Percentiles rank a stretch among this genome's conserved stretches.
These are phyloP conservation scores for Acrocephalus kingi DNA, from an alignment of 2,113 vertebrate species.

Conservation along the genomic window DNA sequence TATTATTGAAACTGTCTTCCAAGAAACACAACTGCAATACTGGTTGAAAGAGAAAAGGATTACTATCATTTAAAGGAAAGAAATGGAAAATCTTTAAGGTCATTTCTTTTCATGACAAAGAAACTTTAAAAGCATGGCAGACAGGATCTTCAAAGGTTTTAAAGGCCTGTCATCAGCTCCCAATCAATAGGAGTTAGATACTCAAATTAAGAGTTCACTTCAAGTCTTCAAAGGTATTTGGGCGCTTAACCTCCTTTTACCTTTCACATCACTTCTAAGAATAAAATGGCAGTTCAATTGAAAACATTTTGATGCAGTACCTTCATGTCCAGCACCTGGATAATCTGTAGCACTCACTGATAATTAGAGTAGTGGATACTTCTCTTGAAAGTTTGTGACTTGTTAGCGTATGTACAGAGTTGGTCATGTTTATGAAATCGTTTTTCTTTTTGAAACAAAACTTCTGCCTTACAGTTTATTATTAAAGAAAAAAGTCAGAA, in stretches of 20 bases:
- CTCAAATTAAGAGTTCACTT: conserved; percentile 49
- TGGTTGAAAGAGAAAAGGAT: conserved; percentile 24
- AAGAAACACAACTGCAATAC: neutral
- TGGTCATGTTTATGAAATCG: neutral
- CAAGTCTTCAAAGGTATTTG: conserved; percentile 34
- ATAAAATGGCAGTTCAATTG: neutral
- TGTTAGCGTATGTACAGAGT: neutral
- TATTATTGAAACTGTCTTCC: conserved; percentile 17
- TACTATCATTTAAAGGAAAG: conserved; percentile 47
- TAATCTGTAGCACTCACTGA: neutral
- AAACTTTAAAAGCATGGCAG: conserved; percentile 24
- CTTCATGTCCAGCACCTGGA: neutral
- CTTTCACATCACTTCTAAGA: neutral
- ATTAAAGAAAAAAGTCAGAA: neutral
- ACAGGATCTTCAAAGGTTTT: conserved; percentile 41
- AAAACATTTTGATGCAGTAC: neutral
- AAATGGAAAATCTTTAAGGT: conserved; percentile 49
- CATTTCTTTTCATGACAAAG: conserved; percentile 39
- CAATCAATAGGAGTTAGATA: conserved; percentile 50
- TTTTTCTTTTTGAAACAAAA: conserved; percentile 1
- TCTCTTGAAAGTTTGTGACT: neutral
- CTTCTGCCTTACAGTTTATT: neutral
- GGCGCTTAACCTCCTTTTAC: conserved; percentile 45
- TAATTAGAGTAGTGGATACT: neutral
- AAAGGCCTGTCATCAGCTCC: conserved; percentile 33